Evolutionary conservation across 1,140 invertebrate species (phyloP).

Genomic region (Amphibalanus amphitrite): DNA sequence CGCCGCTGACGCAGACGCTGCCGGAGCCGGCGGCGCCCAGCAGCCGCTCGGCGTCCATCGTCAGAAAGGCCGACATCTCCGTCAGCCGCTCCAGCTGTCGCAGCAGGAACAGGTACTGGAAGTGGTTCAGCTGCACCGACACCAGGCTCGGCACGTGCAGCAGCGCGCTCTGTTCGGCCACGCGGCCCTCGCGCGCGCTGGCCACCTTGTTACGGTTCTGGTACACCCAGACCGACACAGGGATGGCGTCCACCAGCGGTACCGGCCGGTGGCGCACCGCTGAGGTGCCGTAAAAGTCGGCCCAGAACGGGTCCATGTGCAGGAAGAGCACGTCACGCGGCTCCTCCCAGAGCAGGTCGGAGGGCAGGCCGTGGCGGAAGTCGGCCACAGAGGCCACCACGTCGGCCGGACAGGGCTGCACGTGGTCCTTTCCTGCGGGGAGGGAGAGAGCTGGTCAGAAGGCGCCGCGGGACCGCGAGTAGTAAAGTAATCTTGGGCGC

Average conservation of each 20-base stretch:
- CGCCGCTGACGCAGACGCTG: slow-evolving; percentile 18
- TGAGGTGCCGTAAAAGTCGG: slow-evolving; percentile 63
- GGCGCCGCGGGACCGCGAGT: too few relatives aligned
- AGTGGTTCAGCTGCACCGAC: slow-evolving; percentile 76
- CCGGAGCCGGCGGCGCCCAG: slow-evolving; percentile 29
- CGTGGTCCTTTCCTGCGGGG: neutral
- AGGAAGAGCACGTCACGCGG: slow-evolving; percentile 73
- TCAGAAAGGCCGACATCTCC: slow-evolving; percentile 58
- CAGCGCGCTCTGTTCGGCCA: slow-evolving; percentile 35
- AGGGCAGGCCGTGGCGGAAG: slow-evolving; percentile 11
- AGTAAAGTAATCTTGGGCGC: too few relatives aligned
- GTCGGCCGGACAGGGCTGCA: neutral
- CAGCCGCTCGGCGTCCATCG: slow-evolving; percentile 55
- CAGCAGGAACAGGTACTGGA: slow-evolving; percentile 75
- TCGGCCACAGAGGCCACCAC: neutral
- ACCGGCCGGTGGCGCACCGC: slow-evolving; percentile 46
- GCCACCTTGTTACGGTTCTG: slow-evolving; percentile 9
- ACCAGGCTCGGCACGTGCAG: slow-evolving; percentile 54
- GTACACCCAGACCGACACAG: slow-evolving; percentile 60
- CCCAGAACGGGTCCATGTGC: slow-evolving; percentile 74
- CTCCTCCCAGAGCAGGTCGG: slow-evolving; percentile 57
- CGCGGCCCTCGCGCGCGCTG: neutral
- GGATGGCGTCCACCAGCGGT: slow-evolving; percentile 77
- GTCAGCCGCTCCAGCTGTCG: slow-evolving; percentile 61
- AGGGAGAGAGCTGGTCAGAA: neutral